Evolutionary conservation across 2,888 invertebrate genomes (phyloP), one percentile per base, ranked within the genome.

Genomic region (Autographa gamma): DNA sequence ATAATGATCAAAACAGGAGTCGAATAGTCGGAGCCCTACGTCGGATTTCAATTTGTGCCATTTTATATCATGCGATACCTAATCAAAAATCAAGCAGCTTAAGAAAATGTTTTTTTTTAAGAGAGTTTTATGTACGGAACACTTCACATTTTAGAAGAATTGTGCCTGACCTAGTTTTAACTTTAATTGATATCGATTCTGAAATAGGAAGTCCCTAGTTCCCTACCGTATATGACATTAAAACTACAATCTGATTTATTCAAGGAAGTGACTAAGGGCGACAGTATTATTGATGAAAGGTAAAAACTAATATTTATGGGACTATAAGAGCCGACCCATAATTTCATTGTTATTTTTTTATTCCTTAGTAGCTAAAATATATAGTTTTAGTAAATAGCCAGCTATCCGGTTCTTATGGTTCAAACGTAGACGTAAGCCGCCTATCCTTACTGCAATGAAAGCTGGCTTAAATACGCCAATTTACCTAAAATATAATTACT

Each of bases 151-250:
- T 14, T 56, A 11, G 18, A 48, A 2, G 54, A 25, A 11, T 54
- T 25, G 19, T 19, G 54, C 13, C 54, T 56, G 54, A 25, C 54
- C 25, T 6, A 13, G 25, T 25, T 56, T 56, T 25, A 13, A 56
- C 25, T 5, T 56, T 56, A 56, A 56, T 25, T 56, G 54, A 56
- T 56, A 56, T 56, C 54, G 54, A 56, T 56, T 56, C 13, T 56
- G 14, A 48, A 48, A n/a, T 2, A n/a, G n/a, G 5, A 41, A n/a
- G 52, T n/a, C n/a, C 18, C 52, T 13, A 38, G 38, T 38, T 38
- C 8, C 11, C 38, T 38, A 38, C 38, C 48, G 11, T 16, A 43
- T 25, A 25, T 25, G 25, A 25, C 25, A 25, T 43, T 2, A 43
- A 43, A 43, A 14, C 16, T 2, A 43, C 48, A 48, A 48, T 48